Percentiles rank a stretch among this genome's conserved stretches.
Conservation (phyloP, 2,888 invertebrate species). For the Pollenia labialis region DNA sequence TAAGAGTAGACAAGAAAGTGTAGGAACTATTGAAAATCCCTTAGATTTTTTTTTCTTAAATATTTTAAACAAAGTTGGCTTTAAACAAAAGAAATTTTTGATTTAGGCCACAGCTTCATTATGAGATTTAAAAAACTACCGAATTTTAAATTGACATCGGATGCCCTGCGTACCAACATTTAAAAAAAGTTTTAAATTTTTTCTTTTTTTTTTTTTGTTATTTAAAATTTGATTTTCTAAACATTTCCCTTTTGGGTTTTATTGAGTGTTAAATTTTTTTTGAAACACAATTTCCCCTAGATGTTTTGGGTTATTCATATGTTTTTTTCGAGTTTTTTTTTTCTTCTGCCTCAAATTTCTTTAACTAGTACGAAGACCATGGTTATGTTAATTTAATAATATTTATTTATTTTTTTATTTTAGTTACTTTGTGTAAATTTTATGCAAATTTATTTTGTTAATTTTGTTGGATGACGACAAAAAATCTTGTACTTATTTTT, state of each 20-base stretch:
- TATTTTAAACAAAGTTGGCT: constrained; percentile 13
- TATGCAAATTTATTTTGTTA: constrained; percentile 65
- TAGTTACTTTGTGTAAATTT: constrained; percentile 12
- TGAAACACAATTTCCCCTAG: background rate
- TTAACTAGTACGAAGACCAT: background rate
- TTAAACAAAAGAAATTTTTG: background rate
- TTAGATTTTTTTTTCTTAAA: background rate
- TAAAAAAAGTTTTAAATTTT: background rate
- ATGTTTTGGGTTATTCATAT: constrained; percentile 22
- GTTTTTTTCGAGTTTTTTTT: background rate
- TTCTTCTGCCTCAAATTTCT: constrained; percentile 1
- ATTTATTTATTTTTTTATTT: constrained; percentile 13
- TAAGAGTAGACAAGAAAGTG: constrained; percentile 18
- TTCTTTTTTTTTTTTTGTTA: background rate
- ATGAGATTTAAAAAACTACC: background rate
- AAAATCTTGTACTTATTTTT: constrained; percentile 35
- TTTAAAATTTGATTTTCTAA: background rate
- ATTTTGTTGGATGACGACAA: constrained; percentile 29
- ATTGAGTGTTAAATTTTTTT: constrained; percentile 36
- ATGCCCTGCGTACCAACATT: background rate
- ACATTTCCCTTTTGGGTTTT: background rate
- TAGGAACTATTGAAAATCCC: constrained; percentile 45
- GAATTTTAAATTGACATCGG: background rate
- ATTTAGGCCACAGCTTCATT: constrained; percentile 53
- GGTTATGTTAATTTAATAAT: constrained; percentile 48